Conservation (phyloP, 2,888 invertebrate genomes). For the Polymixis lichenea region DNA sequence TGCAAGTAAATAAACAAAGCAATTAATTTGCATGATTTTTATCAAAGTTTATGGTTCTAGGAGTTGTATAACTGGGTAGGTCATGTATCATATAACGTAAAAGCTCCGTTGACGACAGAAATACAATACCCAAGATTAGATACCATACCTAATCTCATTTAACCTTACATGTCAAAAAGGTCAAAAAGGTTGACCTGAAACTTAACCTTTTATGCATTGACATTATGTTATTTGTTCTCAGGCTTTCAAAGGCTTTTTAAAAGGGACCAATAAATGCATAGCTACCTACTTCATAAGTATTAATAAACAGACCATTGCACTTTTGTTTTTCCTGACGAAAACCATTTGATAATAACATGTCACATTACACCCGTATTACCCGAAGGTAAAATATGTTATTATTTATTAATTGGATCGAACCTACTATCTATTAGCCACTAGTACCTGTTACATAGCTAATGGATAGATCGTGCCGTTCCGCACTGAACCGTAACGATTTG, state of each 20-base stretch:
- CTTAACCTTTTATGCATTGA: slow-evolving; percentile 31
- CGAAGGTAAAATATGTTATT: slow-evolving; percentile 2
- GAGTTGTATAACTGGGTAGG: background rate
- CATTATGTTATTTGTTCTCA: slow-evolving; percentile 32
- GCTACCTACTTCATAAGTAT: background rate
- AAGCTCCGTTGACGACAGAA: background rate
- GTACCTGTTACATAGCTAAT: slow-evolving; percentile 48
- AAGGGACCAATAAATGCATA: background rate
- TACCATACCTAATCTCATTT: slow-evolving; percentile 10
- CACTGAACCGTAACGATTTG: slow-evolving; percentile 62
- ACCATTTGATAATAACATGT: background rate
- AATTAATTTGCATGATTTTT: background rate
- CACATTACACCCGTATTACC: background rate
- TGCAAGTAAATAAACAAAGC: background rate
- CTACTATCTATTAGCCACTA: slow-evolving; percentile 31
- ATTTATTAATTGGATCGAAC: slow-evolving; percentile 21
- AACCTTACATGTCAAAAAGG: slow-evolving; percentile 27
- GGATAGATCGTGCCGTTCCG: slow-evolving; percentile 52
- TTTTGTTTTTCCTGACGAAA: background rate
- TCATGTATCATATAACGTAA: background rate
- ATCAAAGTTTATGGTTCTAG: background rate
- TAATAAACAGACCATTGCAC: background rate
- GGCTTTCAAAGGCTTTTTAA: slow-evolving; percentile 7
- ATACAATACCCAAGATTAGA: slow-evolving; percentile 6
- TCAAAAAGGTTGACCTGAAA: slow-evolving; percentile 33